Evolutionary conservation across 30 jellyfish, hydroid and myxozoan genomes (phyloP), one percentile per base, ranked within the genome.

Genomic region (Catostylus mosaicus): DNA sequence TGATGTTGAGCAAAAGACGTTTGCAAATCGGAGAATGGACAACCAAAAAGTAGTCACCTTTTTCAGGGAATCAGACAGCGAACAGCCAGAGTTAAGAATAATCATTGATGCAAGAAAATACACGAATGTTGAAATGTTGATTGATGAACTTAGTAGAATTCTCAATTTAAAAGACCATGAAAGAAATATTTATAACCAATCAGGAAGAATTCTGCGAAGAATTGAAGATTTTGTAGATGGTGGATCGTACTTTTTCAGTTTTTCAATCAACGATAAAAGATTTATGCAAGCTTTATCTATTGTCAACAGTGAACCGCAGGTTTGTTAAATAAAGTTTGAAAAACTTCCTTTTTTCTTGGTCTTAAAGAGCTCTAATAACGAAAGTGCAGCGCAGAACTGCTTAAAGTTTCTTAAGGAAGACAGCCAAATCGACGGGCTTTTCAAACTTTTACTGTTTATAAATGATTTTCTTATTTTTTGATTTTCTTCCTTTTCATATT

Each of bases 181-280:
- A 47, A 52, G 62, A 48, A 78, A 52, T 7, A 77, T 89, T 43
- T 82, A 80, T 59, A 74, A 54, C 14, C 59, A 61, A 30, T 32
- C 74, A 20, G 97, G 94, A 22, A 57, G 54, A 50, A 37, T 33
- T 52, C 75, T 82, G 9, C 73, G 34, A 1, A 37, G 67, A 40
- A 61, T 90, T 16, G 77, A 77, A n/a, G 97, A 90, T 12, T 90
- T 90, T 62, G 89, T 82, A 57, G 95, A 90, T 67, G 94, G 94
- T 16, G 95, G 80, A 5, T 75, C 71, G 4, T 90, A 90, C 31
- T 82, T 82, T 60, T 90, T 90, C 83, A 59, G 84, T 33, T 77
- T 78, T 38, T 70, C 92, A 9, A 36, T 67, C 27, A 38, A 23
- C 46, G 86, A 54, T 35, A 26, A 59, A 59, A 77, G 88, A 77